Percentiles rank a stretch among this genome's conserved stretches.
These are phyloP conservation scores for Coelinius sp. DNA, from an alignment of 2,888 invertebrate genomes.

Conservation along the genomic window DNA sequence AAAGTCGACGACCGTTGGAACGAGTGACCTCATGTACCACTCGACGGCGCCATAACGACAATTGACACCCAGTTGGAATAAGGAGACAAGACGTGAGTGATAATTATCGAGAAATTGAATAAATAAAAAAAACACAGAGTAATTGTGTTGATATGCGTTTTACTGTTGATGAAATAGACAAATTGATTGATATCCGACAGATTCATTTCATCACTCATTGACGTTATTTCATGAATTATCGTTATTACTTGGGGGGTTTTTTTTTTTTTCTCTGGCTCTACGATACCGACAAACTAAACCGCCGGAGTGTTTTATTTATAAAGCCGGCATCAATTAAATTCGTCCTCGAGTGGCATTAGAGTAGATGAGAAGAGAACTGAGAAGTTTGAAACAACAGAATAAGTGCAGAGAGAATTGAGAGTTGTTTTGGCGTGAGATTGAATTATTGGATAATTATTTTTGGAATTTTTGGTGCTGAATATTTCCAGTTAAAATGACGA, in stretches of 20 bases:
- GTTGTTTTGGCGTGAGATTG: not conserved
- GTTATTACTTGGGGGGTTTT: not conserved
- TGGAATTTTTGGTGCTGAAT: not conserved
- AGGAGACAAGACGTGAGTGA: not conserved
- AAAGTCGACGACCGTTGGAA: conserved; percentile 61
- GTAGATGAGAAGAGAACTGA: conserved; percentile 50
- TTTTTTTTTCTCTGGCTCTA: conserved; percentile 33
- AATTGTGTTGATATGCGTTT: conserved; percentile 1
- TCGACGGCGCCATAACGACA: conserved; percentile 57
- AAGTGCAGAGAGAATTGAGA: not conserved
- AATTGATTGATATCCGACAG: not conserved
- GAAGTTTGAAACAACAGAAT: conserved; percentile 6
- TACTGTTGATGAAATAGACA: not conserved
- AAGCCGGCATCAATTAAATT: conserved; percentile 57
- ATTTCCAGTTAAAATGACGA: conserved; percentile 58
- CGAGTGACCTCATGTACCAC: conserved; percentile 63
- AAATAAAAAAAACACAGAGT: not conserved
- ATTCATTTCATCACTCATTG: not conserved
- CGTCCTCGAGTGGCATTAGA: conserved; percentile 62
- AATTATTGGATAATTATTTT: not conserved
- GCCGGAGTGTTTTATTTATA: conserved; percentile 56
- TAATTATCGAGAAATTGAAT: not conserved
- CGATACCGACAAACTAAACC: conserved; percentile 46
- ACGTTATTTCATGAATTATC: not conserved
- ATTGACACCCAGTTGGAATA: conserved; percentile 36